These are phyloP conservation scores for Steinernema feltiae DNA, from an alignment of 1,140 invertebrate genomes.

Conservation along the genomic window DNA sequence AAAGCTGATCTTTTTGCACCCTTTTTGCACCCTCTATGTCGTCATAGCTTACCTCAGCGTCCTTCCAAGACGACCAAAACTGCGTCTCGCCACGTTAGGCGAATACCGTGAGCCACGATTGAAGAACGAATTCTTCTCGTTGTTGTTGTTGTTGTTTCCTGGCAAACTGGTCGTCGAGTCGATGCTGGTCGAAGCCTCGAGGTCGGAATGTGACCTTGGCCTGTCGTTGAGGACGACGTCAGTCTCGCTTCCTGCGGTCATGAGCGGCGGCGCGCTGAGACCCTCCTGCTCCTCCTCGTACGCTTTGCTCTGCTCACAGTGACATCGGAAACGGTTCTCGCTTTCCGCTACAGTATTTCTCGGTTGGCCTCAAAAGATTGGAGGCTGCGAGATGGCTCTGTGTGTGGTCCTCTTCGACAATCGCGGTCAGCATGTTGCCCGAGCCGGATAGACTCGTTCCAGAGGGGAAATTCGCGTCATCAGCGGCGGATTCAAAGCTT, in stretches of 20 bases:
- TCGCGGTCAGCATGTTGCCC: constrained; percentile 31
- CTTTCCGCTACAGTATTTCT: constrained; percentile 22
- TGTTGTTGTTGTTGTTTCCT: constrained; percentile 17
- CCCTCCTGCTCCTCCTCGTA: constrained; percentile 6
- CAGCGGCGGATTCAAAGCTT: background rate
- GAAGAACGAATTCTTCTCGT: constrained; percentile 6
- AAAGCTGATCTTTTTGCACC: no score
- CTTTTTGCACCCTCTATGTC: background rate
- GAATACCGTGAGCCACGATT: constrained; percentile 40
- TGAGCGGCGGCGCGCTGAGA: background rate
- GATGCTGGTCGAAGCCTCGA: constrained; percentile 30
- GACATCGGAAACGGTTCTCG: constrained; percentile 45
- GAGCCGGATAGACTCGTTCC: constrained; percentile 26
- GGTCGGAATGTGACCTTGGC: constrained; percentile 28
- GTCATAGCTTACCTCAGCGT: constrained; percentile 45
- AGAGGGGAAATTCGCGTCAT: constrained; percentile 1
- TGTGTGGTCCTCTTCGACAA: constrained; percentile 35
- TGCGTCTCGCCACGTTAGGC: constrained; percentile 49
- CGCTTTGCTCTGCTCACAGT: constrained; percentile 34
- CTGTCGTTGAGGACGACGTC: constrained; percentile 18
- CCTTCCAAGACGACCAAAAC: constrained; percentile 52
- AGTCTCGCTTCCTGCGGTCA: background rate
- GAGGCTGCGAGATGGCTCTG: background rate
- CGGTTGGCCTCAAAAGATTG: constrained; percentile 15
- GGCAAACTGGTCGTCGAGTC: constrained; percentile 22